phyloP scores from a whole-genome alignment of 53 echinoderm and acorn worm species.

The Holothuria leucospilota region DNA sequence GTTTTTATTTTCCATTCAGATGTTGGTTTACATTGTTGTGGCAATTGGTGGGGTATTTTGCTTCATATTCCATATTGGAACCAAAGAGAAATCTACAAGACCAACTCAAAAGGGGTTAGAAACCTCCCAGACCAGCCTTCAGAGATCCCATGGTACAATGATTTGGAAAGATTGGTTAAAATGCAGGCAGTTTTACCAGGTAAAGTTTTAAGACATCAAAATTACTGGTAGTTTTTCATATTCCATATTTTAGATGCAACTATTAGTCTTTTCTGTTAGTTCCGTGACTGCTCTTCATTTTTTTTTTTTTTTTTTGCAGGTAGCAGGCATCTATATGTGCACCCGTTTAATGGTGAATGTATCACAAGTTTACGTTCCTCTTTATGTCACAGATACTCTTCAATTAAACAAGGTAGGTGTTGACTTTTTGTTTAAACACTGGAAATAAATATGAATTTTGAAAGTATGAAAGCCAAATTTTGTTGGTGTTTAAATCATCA shows the following conservation, averaged over 20 bases:
- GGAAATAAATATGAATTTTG: too few relatives aligned
- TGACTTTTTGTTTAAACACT: not conserved
- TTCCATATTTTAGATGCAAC: too few relatives aligned
- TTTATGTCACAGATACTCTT: slow-evolving; percentile 91
- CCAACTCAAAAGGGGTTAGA: not conserved
- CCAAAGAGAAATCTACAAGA: slow-evolving; percentile 64
- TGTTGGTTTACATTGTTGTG: slow-evolving; percentile 73
- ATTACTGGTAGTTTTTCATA: too few relatives aligned
- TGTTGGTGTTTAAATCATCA: too few relatives aligned
- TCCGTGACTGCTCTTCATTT: too few relatives aligned
- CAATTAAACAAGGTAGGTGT: slow-evolving; percentile 72
- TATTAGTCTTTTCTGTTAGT: too few relatives aligned
- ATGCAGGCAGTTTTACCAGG: slow-evolving; percentile 92
- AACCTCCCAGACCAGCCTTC: not conserved
- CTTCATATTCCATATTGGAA: slow-evolving; percentile 87
- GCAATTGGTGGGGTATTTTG: slow-evolving; percentile 76
- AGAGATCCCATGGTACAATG: slow-evolving; percentile 57
- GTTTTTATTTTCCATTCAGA: slow-evolving; percentile 53
- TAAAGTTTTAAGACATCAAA: not conserved
- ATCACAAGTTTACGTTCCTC: slow-evolving; percentile 92
- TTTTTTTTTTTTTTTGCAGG: slow-evolving; percentile 52
- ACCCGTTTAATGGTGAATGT: slow-evolving; percentile 95
- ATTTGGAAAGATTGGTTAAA: slow-evolving; percentile 90
- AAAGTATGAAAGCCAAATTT: too few relatives aligned
- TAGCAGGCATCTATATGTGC: slow-evolving; percentile 91